phyloP scores from a whole-genome alignment of 64 coral and sea anemone genomes.

The Stylophora pistillata region DNA sequence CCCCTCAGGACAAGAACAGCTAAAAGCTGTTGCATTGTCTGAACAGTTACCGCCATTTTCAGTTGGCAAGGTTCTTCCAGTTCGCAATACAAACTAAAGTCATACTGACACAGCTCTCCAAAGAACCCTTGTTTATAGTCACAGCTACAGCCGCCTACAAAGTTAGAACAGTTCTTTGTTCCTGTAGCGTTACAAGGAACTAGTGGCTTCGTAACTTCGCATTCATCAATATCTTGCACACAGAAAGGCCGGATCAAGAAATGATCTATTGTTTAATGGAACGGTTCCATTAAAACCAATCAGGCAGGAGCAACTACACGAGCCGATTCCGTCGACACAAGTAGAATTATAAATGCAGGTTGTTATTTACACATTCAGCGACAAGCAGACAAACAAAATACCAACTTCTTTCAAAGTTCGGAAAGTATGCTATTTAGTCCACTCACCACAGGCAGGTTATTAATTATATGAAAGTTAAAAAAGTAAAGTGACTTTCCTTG shows the following conservation, averaged over 20 bases:
- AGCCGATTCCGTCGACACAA: slow-evolving; percentile 64
- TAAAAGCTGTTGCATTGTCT: slow-evolving; percentile 68
- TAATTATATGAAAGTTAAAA: too few species aligned
- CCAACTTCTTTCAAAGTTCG: too few species aligned
- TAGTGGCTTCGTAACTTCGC: background rate
- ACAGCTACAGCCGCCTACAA: slow-evolving; percentile 62
- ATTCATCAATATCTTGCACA: slow-evolving; percentile 76
- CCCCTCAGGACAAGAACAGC: slow-evolving; percentile 69
- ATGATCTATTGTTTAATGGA: too few species aligned
- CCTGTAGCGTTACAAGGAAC: slow-evolving; percentile 49
- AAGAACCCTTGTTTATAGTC: slow-evolving; percentile 64
- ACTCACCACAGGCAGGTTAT: too few species aligned
- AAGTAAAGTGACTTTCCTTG: too few species aligned
- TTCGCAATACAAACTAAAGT: slow-evolving; percentile 59
- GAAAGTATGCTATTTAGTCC: too few species aligned
- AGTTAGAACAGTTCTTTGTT: slow-evolving; percentile 60
- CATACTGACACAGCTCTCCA: slow-evolving; percentile 63
- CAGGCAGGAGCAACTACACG: slow-evolving; percentile 73
- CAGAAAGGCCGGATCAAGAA: too few species aligned
- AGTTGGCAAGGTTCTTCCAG: slow-evolving; percentile 49
- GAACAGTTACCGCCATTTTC: slow-evolving; percentile 60
- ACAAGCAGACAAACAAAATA: too few species aligned
- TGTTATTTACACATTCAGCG: slow-evolving; percentile 69
- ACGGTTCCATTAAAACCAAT: slow-evolving; percentile 74
- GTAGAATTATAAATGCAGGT: slow-evolving; percentile 79